Conservation (phyloP, 2,797 vertebrate species). For the Enteromius radiatus region DNA sequence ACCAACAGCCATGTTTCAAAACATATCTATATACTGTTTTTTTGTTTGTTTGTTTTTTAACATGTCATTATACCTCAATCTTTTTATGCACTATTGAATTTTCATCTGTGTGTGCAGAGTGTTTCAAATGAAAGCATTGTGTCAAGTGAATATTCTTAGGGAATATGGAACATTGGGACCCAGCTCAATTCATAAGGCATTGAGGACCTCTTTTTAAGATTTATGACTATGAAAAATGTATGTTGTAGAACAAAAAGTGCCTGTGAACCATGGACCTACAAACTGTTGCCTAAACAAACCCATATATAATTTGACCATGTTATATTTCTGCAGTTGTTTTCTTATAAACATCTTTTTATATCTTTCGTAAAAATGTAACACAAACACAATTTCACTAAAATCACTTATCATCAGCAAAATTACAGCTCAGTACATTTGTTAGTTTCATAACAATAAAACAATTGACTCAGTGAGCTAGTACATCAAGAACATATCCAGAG, state of each 20-base stretch:
- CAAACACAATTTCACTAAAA: slow-evolving; percentile 2
- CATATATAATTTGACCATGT: not conserved
- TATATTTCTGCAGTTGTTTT: not conserved
- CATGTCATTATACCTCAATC: too few relatives aligned
- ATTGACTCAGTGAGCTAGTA: not conserved
- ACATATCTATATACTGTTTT: too few relatives aligned
- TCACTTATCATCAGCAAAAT: slow-evolving; percentile 11
- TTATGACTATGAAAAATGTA: not conserved
- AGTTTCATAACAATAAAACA: slow-evolving; percentile 9
- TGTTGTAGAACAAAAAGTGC: not conserved
- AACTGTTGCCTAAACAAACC: not conserved
- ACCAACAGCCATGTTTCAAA: too few relatives aligned
- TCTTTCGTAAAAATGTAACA: not conserved
- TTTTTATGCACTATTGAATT: too few relatives aligned
- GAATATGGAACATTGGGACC: not conserved
- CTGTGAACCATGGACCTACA: not conserved
- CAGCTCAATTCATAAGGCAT: not conserved
- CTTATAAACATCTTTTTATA: not conserved
- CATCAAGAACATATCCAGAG: slow-evolving; percentile 17
- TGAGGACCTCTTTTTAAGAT: not conserved
- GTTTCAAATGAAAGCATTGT: too few relatives aligned
- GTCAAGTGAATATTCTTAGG: not conserved
- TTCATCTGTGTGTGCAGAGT: too few relatives aligned
- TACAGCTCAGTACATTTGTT: slow-evolving; percentile 8
- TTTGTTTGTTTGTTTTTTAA: too few relatives aligned